phyloP scores from a whole-genome alignment of 2,113 vertebrate genomes.

The Oxyruncus cristatus region DNA sequence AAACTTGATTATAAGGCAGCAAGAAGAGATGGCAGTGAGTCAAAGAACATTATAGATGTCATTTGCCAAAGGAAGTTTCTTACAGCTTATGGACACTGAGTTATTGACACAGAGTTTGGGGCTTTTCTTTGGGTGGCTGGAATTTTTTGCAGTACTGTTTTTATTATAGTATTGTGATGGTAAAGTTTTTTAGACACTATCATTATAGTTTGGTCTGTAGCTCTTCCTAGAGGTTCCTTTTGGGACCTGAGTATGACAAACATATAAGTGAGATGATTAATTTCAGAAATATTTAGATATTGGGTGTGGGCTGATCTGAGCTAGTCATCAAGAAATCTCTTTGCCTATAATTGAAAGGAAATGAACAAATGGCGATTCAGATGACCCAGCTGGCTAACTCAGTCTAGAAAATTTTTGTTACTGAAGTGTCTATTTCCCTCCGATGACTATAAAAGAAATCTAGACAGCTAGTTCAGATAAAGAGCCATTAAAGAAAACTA shows the following conservation, averaged over 20 bases:
- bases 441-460: not conserved
- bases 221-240: not conserved
- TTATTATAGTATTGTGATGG: not conserved
- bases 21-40: slow-evolving; percentile 20
- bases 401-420: not conserved
- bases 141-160: not conserved
- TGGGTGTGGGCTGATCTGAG: not conserved
- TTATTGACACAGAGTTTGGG: not conserved
- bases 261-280: not conserved
- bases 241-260: not conserved
- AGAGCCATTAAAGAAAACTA: not conserved
- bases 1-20: slow-evolving; percentile 17
- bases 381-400: not conserved
- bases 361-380: not conserved
- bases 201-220: not conserved
- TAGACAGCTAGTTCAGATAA: not conserved
- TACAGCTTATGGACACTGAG: not conserved
- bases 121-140: fast-evolving
- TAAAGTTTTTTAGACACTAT: not conserved
- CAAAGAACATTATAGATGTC: slow-evolving; percentile 20
- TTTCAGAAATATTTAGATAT: not conserved
- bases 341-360: not conserved
- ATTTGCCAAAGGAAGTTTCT: slow-evolving; percentile 32
- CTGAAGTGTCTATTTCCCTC: not conserved
- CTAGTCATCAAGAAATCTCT: not conserved